phyloP scores from a whole-genome alignment of 2,888 invertebrate species.

The Pammene fasciana region DNA sequence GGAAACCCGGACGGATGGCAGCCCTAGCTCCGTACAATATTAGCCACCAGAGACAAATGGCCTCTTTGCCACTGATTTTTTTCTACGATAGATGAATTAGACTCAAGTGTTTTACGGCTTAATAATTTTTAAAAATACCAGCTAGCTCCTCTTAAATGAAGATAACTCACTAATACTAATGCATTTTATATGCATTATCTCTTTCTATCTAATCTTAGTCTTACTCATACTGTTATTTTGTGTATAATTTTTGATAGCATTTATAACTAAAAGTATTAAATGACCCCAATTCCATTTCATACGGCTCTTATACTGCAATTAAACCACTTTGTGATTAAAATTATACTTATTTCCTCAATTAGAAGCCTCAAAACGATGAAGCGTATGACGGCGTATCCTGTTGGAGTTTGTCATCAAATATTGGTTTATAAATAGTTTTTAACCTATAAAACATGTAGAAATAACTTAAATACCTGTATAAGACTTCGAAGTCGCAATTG shows the following conservation, averaged over 20 bases:
- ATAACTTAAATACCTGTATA: conserved; percentile 84
- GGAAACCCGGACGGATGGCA: too few species aligned
- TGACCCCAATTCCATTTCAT: not conserved
- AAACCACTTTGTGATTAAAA: not conserved
- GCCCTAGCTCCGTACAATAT: too few species aligned
- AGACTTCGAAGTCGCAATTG: conserved; percentile 92
- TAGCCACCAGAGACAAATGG: too few species aligned
- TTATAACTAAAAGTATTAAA: not conserved
- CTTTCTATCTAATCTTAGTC: not conserved
- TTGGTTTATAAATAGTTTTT: not conserved
- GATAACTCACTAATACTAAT: not conserved
- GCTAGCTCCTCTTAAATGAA: not conserved
- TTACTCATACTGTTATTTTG: not conserved
- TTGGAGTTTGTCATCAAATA: conserved; percentile 71
- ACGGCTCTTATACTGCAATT: not conserved
- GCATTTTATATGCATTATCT: not conserved
- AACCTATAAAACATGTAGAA: not conserved
- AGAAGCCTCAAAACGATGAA: not conserved
- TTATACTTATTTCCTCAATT: not conserved
- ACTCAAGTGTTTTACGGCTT: too few species aligned
- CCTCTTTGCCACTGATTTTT: too few species aligned
- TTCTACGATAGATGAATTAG: too few species aligned
- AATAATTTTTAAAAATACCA: too few species aligned
- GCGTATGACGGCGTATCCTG: conserved; percentile 40
- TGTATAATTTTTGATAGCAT: too few species aligned